Conservation (phyloP, 2,113 vertebrate genomes). For the Oryzias melastigma region DNA sequence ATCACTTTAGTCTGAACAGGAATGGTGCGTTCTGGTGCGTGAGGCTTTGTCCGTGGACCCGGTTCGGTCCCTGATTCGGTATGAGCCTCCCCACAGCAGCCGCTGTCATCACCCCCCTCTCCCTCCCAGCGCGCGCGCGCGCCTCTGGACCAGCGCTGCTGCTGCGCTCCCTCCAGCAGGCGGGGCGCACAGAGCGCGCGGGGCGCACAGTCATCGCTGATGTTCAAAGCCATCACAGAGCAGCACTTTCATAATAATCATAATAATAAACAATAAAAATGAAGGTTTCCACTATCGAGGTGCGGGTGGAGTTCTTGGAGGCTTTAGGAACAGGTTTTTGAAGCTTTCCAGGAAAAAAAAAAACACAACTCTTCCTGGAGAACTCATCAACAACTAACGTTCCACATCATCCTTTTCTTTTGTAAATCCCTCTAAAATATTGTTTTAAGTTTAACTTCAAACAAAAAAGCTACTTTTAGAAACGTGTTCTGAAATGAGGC, state of each 20-base stretch:
- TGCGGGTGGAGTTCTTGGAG: too few relatives aligned
- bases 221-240: slow-evolving; percentile 12
- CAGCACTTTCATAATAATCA: slow-evolving; percentile 8
- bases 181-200: slow-evolving; percentile 49
- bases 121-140: slow-evolving; percentile 33
- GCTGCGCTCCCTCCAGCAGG: slow-evolving; percentile 32
- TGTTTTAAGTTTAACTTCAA: too few relatives aligned
- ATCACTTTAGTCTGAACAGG: background rate
- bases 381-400: too few relatives aligned
- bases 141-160: slow-evolving; percentile 46
- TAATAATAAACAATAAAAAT: background rate
- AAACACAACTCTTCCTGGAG: too few relatives aligned
- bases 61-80: too few relatives aligned
- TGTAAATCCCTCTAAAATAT: too few relatives aligned
- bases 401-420: too few relatives aligned
- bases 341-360: slow-evolving; percentile 16
- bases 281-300: background rate
- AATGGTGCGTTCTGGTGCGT: too few relatives aligned
- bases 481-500: too few relatives aligned
- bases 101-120: slow-evolving; percentile 36
- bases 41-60: too few relatives aligned
- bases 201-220: slow-evolving; percentile 31
- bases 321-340: background rate
- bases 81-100: slow-evolving; percentile 25
- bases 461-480: too few relatives aligned